These are phyloP conservation scores for Lycodopsis pacificus DNA, from an alignment of 2,797 vertebrate genomes.

Conservation along the genomic window DNA sequence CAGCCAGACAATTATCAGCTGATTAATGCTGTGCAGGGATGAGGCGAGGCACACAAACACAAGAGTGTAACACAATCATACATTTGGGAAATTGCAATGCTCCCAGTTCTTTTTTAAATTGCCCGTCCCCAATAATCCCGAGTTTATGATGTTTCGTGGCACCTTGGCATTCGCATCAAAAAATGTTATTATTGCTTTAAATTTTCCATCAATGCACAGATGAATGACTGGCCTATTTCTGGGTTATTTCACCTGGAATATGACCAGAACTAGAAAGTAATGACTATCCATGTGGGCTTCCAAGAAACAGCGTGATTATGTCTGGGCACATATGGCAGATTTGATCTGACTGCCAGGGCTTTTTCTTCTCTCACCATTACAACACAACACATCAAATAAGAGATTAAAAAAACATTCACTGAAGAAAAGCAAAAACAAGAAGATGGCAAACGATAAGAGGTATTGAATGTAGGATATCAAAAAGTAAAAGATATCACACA, in stretches of 20 bases:
- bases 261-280: constrained; percentile 44
- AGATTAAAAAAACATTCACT: background rate
- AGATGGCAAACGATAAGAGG: background rate
- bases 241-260: constrained; percentile 42
- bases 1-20: constrained; percentile 62
- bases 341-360: constrained; percentile 52
- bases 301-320: constrained; percentile 53
- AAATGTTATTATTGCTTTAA: background rate
- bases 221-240: constrained; percentile 28
- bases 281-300: constrained; percentile 42
- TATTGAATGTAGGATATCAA: background rate
- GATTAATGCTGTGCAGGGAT: constrained; percentile 48
- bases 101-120: background rate
- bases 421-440: constrained; percentile 1
- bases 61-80: background rate
- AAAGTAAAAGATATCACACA: background rate
- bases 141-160: background rate
- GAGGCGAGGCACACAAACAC: constrained; percentile 16
- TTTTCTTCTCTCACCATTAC: constrained; percentile 27
- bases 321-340: constrained; percentile 65
- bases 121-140: background rate
- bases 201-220: constrained; percentile 5
- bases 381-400: constrained; percentile 27
- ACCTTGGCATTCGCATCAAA: constrained; percentile 4
- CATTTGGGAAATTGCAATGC: background rate